Evolutionary conservation across 2,797 vertebrate species (phyloP), one percentile per base, ranked within the genome.

Genomic region (Otus scops): DNA sequence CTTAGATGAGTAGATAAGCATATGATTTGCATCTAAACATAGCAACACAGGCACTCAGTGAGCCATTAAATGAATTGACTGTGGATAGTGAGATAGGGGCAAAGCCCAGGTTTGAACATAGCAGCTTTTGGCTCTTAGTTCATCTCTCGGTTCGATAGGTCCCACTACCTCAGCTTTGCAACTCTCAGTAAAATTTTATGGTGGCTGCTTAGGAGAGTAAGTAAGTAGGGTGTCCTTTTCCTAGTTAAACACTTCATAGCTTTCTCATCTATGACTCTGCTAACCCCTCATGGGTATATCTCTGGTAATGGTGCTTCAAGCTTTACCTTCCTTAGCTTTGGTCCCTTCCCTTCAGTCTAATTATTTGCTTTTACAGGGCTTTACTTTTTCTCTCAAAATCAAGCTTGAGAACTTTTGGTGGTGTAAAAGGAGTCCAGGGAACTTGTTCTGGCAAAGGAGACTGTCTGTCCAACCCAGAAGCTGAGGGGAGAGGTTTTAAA

Each of bases 401-500:
- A 97, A 97, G 95, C 97, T 97, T 97, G 96, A 96, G 97, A 97
- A 63, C 64, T 92, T 89, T 15, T 89, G 86, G 95, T 97, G 97
- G 95, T 96, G 86, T 74, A 76, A 83, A 97, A 89, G 91, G 94
- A 71, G 95, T 90, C 88, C 89, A 86, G 75, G 89, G 94, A 94
- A 93, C 82, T 94, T 81, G 20, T 91, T 95, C 83, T 82, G 56
- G n/a, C 38, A 65, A 63, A 93, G 45, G 45, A 67, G 13, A 41
- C 18, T 74, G 38, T 68, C 18, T 74, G 38, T 68, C 56, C 28
- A 71, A 95, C 13, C 36, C 84, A 89, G 56, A 73, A 82, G 39
- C 61, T 76, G 32, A 48, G 38, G 12, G 89, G 36, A 80, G 5
- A 13, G 2, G 10, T 73, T 87, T 92, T 65, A 61, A 93, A 96